Evolutionary conservation across 1,140 invertebrate species (phyloP).

Genomic region (Drosophila mojavensis): DNA sequence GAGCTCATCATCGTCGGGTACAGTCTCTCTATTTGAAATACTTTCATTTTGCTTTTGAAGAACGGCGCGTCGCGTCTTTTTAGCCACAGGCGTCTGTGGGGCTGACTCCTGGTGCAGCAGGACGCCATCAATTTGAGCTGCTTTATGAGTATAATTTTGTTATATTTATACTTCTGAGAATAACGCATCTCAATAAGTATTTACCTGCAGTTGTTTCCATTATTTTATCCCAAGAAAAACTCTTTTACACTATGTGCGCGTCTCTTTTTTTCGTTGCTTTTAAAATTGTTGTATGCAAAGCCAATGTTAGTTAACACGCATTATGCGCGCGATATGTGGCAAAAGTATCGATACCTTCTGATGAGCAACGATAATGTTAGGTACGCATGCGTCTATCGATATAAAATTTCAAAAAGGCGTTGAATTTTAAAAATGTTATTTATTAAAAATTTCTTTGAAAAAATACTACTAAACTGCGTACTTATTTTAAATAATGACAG

Average conservation of each 20-base stretch:
- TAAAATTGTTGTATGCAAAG: slow-evolving; percentile 23
- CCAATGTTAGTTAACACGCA: slow-evolving; percentile 35
- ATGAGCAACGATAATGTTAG: background rate
- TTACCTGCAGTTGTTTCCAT: slow-evolving; percentile 33
- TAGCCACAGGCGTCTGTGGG: slow-evolving; percentile 37
- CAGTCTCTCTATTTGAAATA: background rate
- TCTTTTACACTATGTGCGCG: slow-evolving; percentile 9
- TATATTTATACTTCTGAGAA: background rate
- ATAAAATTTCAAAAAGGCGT: background rate
- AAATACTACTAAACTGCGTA: slow-evolving; percentile 58
- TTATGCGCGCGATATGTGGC: background rate
- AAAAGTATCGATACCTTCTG: slow-evolving; percentile 15
- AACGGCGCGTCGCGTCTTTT: slow-evolving; percentile 32
- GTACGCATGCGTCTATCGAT: background rate
- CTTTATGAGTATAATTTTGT: background rate
- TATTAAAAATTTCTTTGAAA: slow-evolving; percentile 48
- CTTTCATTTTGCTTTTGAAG: background rate
- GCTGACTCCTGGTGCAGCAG: background rate
- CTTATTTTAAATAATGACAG: slow-evolving; percentile 42
- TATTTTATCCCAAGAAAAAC: background rate
- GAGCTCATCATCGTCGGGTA: slow-evolving; percentile 2
- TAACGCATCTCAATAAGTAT: background rate
- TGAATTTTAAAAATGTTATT: slow-evolving; percentile 10
- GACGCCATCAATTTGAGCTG: slow-evolving; percentile 10
- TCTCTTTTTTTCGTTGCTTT: slow-evolving; percentile 40